Evolutionary conservation across 2,888 invertebrate genomes (phyloP).

Genomic region (Teleiodes luculella): DNA sequence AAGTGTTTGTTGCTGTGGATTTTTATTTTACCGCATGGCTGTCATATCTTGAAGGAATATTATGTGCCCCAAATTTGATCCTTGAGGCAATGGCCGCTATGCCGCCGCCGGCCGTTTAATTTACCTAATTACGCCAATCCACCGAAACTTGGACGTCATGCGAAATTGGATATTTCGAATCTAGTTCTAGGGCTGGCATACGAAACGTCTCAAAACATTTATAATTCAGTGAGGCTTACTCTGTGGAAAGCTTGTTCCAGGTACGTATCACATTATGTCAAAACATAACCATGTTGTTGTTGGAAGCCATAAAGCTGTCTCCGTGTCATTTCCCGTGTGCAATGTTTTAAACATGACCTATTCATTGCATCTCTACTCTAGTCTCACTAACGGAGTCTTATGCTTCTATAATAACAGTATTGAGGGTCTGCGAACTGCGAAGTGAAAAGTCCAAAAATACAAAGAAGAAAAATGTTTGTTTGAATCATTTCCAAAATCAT

Average conservation of each 20-base stretch:
- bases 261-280: slow-evolving; percentile 2
- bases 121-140: slow-evolving; percentile 17
- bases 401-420: neutral
- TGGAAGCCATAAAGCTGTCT: slow-evolving; percentile 5
- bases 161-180: slow-evolving; percentile 16
- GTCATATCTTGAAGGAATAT: slow-evolving; percentile 1
- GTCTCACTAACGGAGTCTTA: neutral
- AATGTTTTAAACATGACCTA: slow-evolving; percentile 12
- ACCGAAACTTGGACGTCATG: slow-evolving; percentile 14
- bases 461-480: too few species aligned
- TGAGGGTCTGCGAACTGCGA: too few species aligned
- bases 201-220: slow-evolving; percentile 1
- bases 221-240: neutral
- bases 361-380: neutral
- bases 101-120: slow-evolving; percentile 12
- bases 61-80: neutral
- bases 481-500: too few species aligned
- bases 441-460: too few species aligned
- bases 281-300: neutral
- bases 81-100: slow-evolving; percentile 9
- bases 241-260: slow-evolving; percentile 1
- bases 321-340: slow-evolving; percentile 3
- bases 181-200: slow-evolving; percentile 15
- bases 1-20: slow-evolving; percentile 5
- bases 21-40: neutral